Evolutionary conservation across 2,888 invertebrate species (phyloP), one percentile per base, ranked within the genome.

Genomic region (Volucella inanis): DNA sequence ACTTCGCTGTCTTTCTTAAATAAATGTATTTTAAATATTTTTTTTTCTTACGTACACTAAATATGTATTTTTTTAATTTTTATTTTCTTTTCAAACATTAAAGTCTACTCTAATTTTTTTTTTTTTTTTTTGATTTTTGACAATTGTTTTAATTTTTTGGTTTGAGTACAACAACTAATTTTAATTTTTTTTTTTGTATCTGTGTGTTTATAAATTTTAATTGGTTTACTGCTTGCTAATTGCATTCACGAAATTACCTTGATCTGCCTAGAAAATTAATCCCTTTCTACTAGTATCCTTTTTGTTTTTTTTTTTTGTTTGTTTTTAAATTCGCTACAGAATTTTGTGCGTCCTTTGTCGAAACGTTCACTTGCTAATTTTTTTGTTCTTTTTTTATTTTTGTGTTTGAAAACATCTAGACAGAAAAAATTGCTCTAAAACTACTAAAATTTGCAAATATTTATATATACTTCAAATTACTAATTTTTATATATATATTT

Each of bases 11-110:
- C 67, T 54, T 47, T 65, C 31, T 71, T 14, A 18, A 85, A 85
- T 85, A 85, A 85, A 85, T 85, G 85, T 85, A 85, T 85, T 81
- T 80, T 85, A 85, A 85, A 85, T 81, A 81, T 85, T 85, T 77
- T 68, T 59, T 31, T 47, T 41, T 64, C 50, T 50, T 39, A 3
- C 10, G 3, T 49, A 31, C 31, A 6, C 31, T 31, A 31, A 31
- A 31, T 6, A 10, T 39, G 15, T 76, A 49, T 61, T 61, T 61
- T 72, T 64, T 57, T 57, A 49, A 68, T 8, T 70, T 50, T 0
- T 15, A 8, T 65, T 62, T 55, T 55, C 38, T 59, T 72, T 61
- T 76, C 57, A 6, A 80, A 77, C 79, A 80, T 85, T 76, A 71
- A 85, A 55, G 18, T 67, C 80, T 85, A 85, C 70, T 62, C 57